Conservation (phyloP, 1,140 invertebrate genomes). For the Platyscapa corneri region DNA sequence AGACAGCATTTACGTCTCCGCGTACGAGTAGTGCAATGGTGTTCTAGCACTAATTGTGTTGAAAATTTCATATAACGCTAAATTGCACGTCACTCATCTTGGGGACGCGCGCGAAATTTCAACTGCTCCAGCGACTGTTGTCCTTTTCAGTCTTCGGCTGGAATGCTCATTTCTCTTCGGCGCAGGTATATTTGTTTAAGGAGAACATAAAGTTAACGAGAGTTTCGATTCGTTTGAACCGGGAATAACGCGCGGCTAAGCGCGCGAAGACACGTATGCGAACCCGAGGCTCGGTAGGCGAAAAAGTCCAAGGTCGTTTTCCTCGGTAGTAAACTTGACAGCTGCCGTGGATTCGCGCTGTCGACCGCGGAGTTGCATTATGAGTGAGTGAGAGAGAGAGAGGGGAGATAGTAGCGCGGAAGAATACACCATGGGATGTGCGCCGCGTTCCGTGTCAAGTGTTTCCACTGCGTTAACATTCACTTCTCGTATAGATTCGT, state of each 20-base stretch:
- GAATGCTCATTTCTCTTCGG: background rate
- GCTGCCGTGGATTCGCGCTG: constrained; percentile 12
- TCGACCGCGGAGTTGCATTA: background rate
- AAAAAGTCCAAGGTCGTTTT: constrained; percentile 49
- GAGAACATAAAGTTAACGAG: constrained; percentile 14
- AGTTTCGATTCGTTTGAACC: constrained; percentile 23
- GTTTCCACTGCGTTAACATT: constrained; percentile 48
- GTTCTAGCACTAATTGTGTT: background rate
- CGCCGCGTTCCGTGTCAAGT: constrained; percentile 44
- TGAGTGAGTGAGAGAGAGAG: constrained; percentile 16
- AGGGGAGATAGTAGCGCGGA: background rate
- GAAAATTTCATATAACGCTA: background rate
- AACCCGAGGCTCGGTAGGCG: background rate
- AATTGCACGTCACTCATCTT: background rate
- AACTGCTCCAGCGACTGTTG: background rate
- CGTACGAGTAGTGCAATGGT: background rate
- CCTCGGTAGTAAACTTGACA: constrained; percentile 47
- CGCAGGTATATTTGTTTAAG: constrained; percentile 7
- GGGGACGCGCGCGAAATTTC: background rate
- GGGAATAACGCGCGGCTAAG: background rate
- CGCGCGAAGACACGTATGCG: background rate
- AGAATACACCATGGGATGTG: constrained; percentile 29
- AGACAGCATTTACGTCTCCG: background rate
- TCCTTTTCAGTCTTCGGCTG: background rate
- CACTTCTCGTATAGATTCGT: constrained; percentile 42